Percentiles rank a stretch among this genome's conserved stretches.
These are phyloP conservation scores for Eilema caniola DNA, from an alignment of 2,888 invertebrate species.

Conservation along the genomic window DNA sequence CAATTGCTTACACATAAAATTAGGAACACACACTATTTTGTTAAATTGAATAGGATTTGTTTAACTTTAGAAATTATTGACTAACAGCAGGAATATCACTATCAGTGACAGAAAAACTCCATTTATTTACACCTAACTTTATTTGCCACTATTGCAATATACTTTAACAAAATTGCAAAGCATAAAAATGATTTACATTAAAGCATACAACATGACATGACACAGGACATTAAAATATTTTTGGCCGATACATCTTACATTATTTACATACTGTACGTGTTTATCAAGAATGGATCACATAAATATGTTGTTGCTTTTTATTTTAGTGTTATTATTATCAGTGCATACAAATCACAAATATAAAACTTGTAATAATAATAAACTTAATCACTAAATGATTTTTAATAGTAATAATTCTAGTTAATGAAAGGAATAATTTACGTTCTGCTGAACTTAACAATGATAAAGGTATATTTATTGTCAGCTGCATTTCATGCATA, in stretches of 20 bases:
- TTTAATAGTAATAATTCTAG: slow-evolving; percentile 48
- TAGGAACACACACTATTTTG: neutral
- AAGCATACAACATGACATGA: slow-evolving; percentile 63
- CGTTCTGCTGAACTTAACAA: slow-evolving; percentile 35
- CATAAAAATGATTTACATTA: slow-evolving; percentile 61
- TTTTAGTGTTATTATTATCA: slow-evolving; percentile 30
- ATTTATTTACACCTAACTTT: slow-evolving; percentile 82
- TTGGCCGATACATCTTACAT: slow-evolving; percentile 67
- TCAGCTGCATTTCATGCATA: slow-evolving; percentile 35
- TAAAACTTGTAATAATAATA: slow-evolving; percentile 51
- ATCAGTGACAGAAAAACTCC: slow-evolving; percentile 46
- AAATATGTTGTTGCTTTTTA: slow-evolving; percentile 31
- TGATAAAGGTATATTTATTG: slow-evolving; percentile 43
- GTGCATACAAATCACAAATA: slow-evolving; percentile 48
- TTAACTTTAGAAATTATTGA: neutral
- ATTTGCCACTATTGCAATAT: slow-evolving; percentile 74
- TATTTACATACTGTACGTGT: slow-evolving; percentile 61
- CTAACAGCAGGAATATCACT: slow-evolving; percentile 9
- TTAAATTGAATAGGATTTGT: neutral
- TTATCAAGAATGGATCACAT: slow-evolving; percentile 40
- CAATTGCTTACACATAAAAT: neutral
- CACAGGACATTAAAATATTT: slow-evolving; percentile 59
- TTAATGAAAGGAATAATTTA: slow-evolving; percentile 45
- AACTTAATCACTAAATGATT: slow-evolving; percentile 55
- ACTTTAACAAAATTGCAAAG: slow-evolving; percentile 65